Base-by-base conservation (phyloP, 2,888 invertebrate genomes). In the Kuschelorhynchus macadamiae region DNA sequence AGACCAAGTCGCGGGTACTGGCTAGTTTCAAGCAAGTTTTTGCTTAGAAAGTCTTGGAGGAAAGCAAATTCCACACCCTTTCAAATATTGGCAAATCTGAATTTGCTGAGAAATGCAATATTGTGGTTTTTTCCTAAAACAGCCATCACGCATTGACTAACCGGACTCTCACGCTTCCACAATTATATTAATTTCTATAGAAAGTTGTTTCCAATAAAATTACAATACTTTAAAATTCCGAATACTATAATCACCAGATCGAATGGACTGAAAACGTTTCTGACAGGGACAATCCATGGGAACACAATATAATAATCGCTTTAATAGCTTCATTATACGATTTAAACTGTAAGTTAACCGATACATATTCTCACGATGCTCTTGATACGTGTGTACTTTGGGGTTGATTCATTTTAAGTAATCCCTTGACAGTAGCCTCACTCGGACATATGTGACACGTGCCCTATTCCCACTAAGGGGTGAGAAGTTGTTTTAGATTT, bases 381-480 rank as follows among this genome's bases (percentile, higher is more conserved):
- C 33, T 50, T 30, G 36, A 66, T 67, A 55, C 20, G 61, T 67
- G 12, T 41, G 18, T 44, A 41, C 46, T 59, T n/a, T 60, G 39
- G 64, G 64, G 64, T 39, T 42, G 46, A 69, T 68, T 46, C 36
- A 60, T 62, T 67, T 56, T 25, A 52, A 64, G 55, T 67, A 71
- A 71, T 67, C 70, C 70, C 67, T 67, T 64, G 60, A 44, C 32
- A 59, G 67, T 70, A 41, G 36, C 21, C 21, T 21, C 56, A 44
- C 56, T 67, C 47, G 70, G 63, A 60, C 67, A 63, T 66, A 67
- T 63, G 70, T 33, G 63, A 16, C 70, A 68, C 67, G 68, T 70
- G 68, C 50, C 50, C 52, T 61, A 63, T 71, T 72, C 72, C 70
- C 68, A 72, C 32, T 64, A n/a, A 33, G 67, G 70, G 70, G 57